Evolutionary conservation across 1,140 invertebrate species (phyloP).

Genomic region (Diorhabda sublineata): DNA sequence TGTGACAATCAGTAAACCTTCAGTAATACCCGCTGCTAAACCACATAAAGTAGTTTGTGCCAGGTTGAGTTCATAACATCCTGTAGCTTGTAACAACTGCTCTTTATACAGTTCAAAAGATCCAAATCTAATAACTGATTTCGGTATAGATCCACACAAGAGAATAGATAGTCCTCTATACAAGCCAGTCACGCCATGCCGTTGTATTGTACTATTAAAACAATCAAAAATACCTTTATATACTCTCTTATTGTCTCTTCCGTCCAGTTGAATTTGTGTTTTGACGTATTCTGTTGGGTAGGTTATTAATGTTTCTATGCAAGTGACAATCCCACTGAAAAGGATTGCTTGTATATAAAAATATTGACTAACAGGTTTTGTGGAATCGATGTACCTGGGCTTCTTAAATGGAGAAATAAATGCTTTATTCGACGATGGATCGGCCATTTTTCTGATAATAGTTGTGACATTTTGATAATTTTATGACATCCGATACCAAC

Average conservation of each 20-base stretch:
- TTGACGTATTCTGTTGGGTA: slow-evolving; percentile 99
- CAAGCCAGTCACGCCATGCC: slow-evolving; percentile 87
- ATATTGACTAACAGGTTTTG: too few species aligned
- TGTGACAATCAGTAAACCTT: slow-evolving; percentile 95
- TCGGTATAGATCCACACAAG: slow-evolving; percentile 94
- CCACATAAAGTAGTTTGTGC: slow-evolving; percentile 82
- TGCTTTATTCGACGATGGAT: too few species aligned
- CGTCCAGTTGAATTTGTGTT: slow-evolving; percentile 97
- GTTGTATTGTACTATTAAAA: slow-evolving; percentile 86
- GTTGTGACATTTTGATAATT: too few species aligned
- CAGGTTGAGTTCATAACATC: slow-evolving; percentile 75
- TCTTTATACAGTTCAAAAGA: slow-evolving; percentile 91
- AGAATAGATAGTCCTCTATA: slow-evolving; percentile 95
- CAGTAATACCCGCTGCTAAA: slow-evolving; percentile 88
- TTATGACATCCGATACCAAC: too few species aligned
- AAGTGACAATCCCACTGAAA: slow-evolving; percentile 72
- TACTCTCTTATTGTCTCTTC: slow-evolving; percentile 70
- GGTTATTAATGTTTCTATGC: slow-evolving; percentile 98
- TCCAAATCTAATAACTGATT: slow-evolving; percentile 95
- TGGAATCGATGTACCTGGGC: too few species aligned
- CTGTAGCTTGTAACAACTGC: slow-evolving; percentile 59
- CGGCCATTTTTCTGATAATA: too few species aligned
- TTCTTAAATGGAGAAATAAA: too few species aligned
- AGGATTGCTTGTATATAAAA: slow-evolving; percentile 67
- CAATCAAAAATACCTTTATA: slow-evolving; percentile 92